Percentiles rank a stretch among this genome's conserved stretches.
Evolutionary conservation across 2,888 invertebrate species (phyloP).

Genomic region (Phortica okadai): DNA sequence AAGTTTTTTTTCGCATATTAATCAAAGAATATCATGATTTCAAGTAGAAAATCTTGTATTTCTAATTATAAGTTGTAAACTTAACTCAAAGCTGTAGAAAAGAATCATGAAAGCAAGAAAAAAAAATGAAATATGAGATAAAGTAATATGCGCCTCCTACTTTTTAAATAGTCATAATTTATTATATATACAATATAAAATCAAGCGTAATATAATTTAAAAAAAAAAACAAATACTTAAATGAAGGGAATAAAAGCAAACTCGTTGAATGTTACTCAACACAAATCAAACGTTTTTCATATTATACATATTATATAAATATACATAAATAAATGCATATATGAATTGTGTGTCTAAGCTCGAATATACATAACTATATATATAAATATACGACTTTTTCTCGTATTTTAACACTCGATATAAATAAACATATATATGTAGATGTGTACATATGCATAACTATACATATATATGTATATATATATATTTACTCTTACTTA

Average conservation of each 20-base stretch:
- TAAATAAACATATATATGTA: not conserved
- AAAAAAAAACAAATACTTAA: constrained; percentile 24
- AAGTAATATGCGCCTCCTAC: constrained; percentile 55
- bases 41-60: constrained; percentile 1
- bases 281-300: constrained; percentile 38
- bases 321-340: constrained; percentile 31
- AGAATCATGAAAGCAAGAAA: constrained; percentile 20
- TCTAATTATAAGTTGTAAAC: constrained; percentile 48
- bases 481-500: constrained; percentile 15
- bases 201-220: constrained; percentile 27
- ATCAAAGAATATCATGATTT: not conserved
- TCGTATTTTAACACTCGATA: constrained; percentile 29
- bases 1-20: not conserved
- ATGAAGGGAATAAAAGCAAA: constrained; percentile 49
- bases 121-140: constrained; percentile 17
- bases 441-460: no score
- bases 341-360: constrained; percentile 29
- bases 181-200: constrained; percentile 47
- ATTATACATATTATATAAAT: constrained; percentile 27
- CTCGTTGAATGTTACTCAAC: constrained; percentile 54
- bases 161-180: constrained; percentile 60
- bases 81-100: constrained; percentile 44
- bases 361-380: constrained; percentile 36
- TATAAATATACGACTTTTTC: constrained; percentile 29
- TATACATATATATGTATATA: no score